Evolutionary conservation across 2,888 invertebrate genomes (phyloP).

Genomic region (Epinotia nisella): DNA sequence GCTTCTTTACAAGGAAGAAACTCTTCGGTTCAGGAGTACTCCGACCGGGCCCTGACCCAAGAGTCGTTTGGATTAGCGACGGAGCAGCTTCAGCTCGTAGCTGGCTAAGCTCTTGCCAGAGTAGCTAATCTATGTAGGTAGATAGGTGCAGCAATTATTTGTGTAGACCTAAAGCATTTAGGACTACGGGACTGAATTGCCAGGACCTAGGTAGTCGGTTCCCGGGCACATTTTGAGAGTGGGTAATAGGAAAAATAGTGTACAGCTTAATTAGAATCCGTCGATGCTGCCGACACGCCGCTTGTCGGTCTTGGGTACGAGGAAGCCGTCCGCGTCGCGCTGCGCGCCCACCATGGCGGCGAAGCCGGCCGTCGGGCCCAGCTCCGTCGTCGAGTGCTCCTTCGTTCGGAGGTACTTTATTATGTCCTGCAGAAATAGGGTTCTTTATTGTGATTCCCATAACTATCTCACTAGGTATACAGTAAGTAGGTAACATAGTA

Average conservation of each 20-base stretch:
- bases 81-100: neutral
- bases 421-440: constrained; percentile 64
- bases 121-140: no score
- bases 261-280: constrained; percentile 65
- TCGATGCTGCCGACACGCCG: constrained; percentile 81
- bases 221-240: neutral
- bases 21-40: neutral
- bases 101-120: neutral
- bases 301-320: constrained; percentile 72
- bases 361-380: constrained; percentile 84
- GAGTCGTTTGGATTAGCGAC: no score
- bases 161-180: no score
- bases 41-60: no score
- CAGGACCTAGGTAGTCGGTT: no score
- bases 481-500: no score
- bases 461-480: no score
- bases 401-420: constrained; percentile 73
- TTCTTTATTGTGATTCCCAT: neutral
- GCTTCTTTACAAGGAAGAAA: neutral
- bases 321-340: constrained; percentile 71
- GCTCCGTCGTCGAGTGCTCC: constrained; percentile 80
- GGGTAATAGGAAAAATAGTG: neutral
- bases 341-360: constrained; percentile 85
- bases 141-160: no score
- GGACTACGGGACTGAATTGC: no score